These are phyloP conservation scores for Serranus cabrilla DNA, from an alignment of 2,797 vertebrate genomes.

Conservation along the genomic window DNA sequence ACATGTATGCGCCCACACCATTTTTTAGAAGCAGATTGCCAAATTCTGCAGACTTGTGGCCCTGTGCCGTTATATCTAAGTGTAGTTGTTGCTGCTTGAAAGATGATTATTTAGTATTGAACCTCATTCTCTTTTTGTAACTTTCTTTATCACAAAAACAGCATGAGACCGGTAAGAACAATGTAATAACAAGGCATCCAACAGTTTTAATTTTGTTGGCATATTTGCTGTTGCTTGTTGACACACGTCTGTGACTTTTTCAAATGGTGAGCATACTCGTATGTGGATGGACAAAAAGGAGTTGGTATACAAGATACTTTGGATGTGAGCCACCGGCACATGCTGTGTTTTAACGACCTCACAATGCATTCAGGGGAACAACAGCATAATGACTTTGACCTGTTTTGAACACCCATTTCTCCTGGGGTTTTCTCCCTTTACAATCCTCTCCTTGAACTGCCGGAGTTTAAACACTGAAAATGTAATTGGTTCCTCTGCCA, in stretches of 20 bases:
- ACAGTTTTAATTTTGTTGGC: background rate
- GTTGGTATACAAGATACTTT: background rate
- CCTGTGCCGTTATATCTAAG: background rate
- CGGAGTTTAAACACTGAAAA: constrained; percentile 2
- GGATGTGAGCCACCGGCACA: constrained; percentile 10
- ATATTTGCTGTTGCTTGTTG: background rate
- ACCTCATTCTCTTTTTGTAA: constrained; percentile 9
- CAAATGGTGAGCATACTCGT: background rate
- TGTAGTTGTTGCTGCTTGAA: background rate
- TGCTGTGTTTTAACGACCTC: constrained; percentile 14
- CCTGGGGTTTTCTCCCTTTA: constrained; percentile 11
- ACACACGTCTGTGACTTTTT: background rate
- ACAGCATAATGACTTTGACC: constrained; percentile 27
- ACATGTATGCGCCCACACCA: constrained; percentile 5
- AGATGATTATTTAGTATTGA: background rate
- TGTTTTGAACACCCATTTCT: constrained; percentile 21
- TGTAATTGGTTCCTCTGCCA: constrained; percentile 1
- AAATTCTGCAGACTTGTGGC: constrained; percentile 1
- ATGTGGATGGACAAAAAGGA: background rate
- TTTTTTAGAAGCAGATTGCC: constrained; percentile 10
- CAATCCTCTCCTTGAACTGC: background rate
- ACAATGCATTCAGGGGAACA: constrained; percentile 13
- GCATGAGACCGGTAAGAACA: background rate
- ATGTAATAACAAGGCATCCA: background rate
- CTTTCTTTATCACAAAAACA: background rate